phyloP scores from a whole-genome alignment of 2,797 vertebrate species.

The Salarias fasciatus region DNA sequence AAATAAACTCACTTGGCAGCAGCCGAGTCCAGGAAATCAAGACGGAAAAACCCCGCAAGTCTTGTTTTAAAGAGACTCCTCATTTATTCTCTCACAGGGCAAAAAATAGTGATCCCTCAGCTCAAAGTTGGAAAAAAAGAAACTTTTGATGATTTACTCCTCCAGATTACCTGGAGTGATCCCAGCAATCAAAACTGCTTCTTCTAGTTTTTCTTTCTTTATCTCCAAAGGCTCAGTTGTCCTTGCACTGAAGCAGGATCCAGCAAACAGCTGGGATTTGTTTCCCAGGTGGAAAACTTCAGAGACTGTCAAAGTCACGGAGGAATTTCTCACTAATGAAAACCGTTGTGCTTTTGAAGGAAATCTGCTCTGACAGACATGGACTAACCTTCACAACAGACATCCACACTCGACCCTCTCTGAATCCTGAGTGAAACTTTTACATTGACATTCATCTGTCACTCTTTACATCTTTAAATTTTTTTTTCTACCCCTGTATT shows the following conservation, averaged over 20 bases:
- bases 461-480: not conserved
- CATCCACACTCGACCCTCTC: slow-evolving; percentile 1
- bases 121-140: not conserved
- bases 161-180: slow-evolving; percentile 17
- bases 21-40: slow-evolving; percentile 10
- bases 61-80: not conserved
- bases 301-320: slow-evolving; percentile 6
- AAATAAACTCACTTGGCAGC: too few species aligned
- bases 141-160: slow-evolving; percentile 13
- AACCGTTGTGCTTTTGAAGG: slow-evolving; percentile 23
- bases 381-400: slow-evolving; percentile 20
- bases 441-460: slow-evolving; percentile 7
- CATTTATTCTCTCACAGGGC: slow-evolving; percentile 8
- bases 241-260: slow-evolving; percentile 8
- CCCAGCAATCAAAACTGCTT: slow-evolving; percentile 10
- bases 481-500: not conserved
- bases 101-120: slow-evolving; percentile 9
- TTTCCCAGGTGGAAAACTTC: slow-evolving; percentile 30
- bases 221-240: slow-evolving; percentile 15
- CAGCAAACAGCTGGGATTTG: slow-evolving; percentile 24
- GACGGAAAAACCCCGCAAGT: slow-evolving; percentile 1
- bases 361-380: not conserved
- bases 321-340: slow-evolving; percentile 27
- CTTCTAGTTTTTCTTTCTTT: slow-evolving; percentile 16
- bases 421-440: not conserved